Base-by-base conservation (phyloP, 2,888 invertebrate species). In the Caenorhabditis sp. region DNA sequence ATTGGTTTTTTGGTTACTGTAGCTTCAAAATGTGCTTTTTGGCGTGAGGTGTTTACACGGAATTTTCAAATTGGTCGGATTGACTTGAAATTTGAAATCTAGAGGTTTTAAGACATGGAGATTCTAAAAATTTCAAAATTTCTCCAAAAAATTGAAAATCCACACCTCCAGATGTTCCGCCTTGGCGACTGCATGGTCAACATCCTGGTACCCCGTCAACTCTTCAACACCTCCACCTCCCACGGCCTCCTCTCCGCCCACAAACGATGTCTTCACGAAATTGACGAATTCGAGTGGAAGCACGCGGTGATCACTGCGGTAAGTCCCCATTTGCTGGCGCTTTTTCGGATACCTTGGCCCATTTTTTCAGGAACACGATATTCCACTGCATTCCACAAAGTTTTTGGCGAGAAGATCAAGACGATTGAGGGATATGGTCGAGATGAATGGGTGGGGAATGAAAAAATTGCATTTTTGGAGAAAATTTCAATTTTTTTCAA, bases 111-210 rank as follows among this genome's bases (percentile, higher is more conserved):
- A n/a, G n/a, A n/a, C n/a, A n/a, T n/a, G n/a, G n/a, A n/a, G n/a
- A n/a, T n/a, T n/a, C n/a, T n/a, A n/a, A n/a, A n/a, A n/a, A n/a
- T n/a, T n/a, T n/a, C n/a, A n/a, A n/a, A n/a, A n/a, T n/a, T n/a
- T n/a, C n/a, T n/a, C n/a, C n/a, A n/a, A n/a, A n/a, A n/a, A n/a
- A n/a, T n/a, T n/a, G n/a, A n/a, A n/a, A n/a, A n/a, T n/a, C n/a
- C n/a, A n/a, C n/a, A n/a, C n/a, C n/a, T n/a, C n/a, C 61, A 86
- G 86, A 83, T 86, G 70, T 77, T 80, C 20, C 70, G 71, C 8
- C 69, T 86, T 0, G 83, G 83, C 3, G 79, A 76, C 40, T 86
- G 86, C 44, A 64, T 82, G 51, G 61, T 84, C 2, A 84, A 86
- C 47, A 77, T 85, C 0, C 44, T 86, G 0, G 83, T 86, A 1